Evolutionary conservation across 2,888 invertebrate genomes (phyloP).

Genomic region (Drosophila histrio): DNA sequence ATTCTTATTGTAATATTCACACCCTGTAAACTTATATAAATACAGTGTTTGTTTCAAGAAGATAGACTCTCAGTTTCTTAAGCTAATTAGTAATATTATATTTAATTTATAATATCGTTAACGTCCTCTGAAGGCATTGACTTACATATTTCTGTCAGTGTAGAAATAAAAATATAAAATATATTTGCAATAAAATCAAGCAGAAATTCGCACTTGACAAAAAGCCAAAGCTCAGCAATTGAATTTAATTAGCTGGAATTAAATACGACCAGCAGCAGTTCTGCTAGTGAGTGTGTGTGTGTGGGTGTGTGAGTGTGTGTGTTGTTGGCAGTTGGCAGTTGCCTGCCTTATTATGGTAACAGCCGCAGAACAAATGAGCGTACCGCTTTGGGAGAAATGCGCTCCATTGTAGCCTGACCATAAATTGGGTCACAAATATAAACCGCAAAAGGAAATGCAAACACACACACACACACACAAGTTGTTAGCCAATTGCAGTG

Average conservation of each 20-base stretch:
- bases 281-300: constrained; percentile 6
- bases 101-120: too few species aligned
- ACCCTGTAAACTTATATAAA: too few species aligned
- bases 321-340: constrained; percentile 33
- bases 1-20: too few species aligned
- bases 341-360: constrained; percentile 51
- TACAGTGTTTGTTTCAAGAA: too few species aligned
- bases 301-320: constrained; percentile 16
- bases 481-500: constrained; percentile 40
- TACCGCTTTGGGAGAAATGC: constrained; percentile 34
- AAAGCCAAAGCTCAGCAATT: constrained; percentile 56
- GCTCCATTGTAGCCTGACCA: constrained; percentile 30
- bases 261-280: constrained; percentile 26
- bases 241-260: constrained; percentile 62
- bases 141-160: not conserved
- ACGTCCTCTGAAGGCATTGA: too few species aligned
- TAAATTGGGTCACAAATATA: constrained; percentile 64
- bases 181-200: constrained; percentile 3
- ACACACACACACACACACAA: constrained; percentile 2
- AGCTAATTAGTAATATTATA: too few species aligned
- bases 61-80: too few species aligned
- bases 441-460: constrained; percentile 50
- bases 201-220: constrained; percentile 15
- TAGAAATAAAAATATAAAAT: not conserved
- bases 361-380: constrained; percentile 64